Evolutionary conservation across 2,797 vertebrate species (phyloP), one percentile per base, ranked within the genome.

Genomic region (Etheostoma nigrum): DNA sequence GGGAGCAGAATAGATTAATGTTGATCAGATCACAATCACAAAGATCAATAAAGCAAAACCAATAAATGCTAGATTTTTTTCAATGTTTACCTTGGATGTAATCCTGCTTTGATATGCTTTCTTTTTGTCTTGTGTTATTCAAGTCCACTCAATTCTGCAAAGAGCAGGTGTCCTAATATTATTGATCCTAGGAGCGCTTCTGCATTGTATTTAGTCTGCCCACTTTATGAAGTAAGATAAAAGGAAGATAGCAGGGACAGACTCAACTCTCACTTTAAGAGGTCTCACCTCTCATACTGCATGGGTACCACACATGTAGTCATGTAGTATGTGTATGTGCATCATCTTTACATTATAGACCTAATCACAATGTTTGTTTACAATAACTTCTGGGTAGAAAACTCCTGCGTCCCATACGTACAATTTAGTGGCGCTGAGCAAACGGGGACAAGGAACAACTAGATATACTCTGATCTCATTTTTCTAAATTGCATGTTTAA

Each of bases 1-100:
- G 52, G 55, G 30, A 64, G 64, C 18, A 62, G 65, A 76, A 62
- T 2, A 53, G 51, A 77, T 80, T 7, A 44, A 21, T 15, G 44
- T 1, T 59, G 67, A 76, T 74, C 66, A 69, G 48, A 79, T 78
- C 67, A n/a, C 33, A 60, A 61, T 78, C 27, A 30, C 33, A 73
- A 19, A 57, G 18, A 72, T 79, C 72, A 69, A 78, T 72, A 68
- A 0, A 23, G 40, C 52, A 23, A 68, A 59, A 45, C 25, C 65
- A 52, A 72, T 23, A 18, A 47, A 72, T 12, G 18, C 53, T 27
- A 6, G 1, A 52, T 58, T 30, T 58, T 59, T 66, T 49, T 30
- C 21, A 61, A 23, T 67, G 52, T 70, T 68, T 68, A 64, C 14
- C 52, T 74, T 71, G 76, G 60, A 47, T 45, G 30, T 27, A 3